Evolutionary conservation across 2,113 vertebrate genomes (phyloP), one percentile per base, ranked within the genome.

Genomic region (Sphaerodactylus townsendi): DNA sequence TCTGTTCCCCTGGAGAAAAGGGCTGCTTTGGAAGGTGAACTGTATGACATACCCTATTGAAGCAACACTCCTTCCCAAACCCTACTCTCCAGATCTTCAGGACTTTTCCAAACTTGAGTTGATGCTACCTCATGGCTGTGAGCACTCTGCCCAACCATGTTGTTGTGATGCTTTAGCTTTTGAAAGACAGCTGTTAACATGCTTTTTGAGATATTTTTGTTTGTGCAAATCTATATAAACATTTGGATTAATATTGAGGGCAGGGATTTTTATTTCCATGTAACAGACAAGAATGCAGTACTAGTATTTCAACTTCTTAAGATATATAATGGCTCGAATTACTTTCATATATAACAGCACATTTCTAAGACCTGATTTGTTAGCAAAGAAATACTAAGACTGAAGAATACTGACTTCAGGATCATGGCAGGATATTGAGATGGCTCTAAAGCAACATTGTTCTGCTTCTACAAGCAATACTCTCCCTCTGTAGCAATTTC

Each of bases 261-360:
- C 89, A 92, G 79, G 86, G 93, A 93, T 91, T 23, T 72, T 92
- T n/a, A 82, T 94, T 86, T 86, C 86, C 84, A 84, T 86, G 85
- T 81, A 77, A 90, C 78, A 86, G 56, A 88, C 79, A 89, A 90
- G 92, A 81, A 90, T 66, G 68, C 66, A 91, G 69, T 65, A 85
- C 91, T 90, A 90, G 82, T 70, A 83, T 85, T 88, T 94, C 59
- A 85, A 46, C 89, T 92, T 44, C 87, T 86, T 92, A 89, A 91
- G 78, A 93, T 89, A 86, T 74, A 2, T 93, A 93, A 92, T 93
- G 84, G 10, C 35, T 77, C 35, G 92, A 87, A 80, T 72, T 77
- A 70, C 53, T 85, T 44, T 19, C 8, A 2, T 79, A 75, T 70
- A n/a, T 85, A 48, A 74, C 46, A 74, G 28, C 2, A 2, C 23